Conservation (phyloP, 2,888 invertebrate genomes). For the Xiphydria camelus region DNA sequence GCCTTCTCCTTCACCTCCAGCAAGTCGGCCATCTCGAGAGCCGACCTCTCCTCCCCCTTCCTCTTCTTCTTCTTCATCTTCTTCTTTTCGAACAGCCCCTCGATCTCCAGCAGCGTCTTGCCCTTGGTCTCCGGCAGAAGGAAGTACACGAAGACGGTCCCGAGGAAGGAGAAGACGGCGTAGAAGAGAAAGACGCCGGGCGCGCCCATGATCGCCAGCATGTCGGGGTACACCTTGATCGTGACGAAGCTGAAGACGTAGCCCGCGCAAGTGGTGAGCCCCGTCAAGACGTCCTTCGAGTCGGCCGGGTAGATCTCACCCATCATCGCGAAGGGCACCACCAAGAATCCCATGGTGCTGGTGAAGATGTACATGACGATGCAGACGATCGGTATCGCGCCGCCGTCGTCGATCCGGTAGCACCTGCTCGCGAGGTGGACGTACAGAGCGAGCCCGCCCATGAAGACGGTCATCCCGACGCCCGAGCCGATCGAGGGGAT, state of each 20-base stretch:
- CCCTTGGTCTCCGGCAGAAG: constrained; percentile 63
- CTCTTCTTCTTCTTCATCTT: constrained; percentile 10
- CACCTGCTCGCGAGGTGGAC: constrained; percentile 46
- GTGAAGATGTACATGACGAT: constrained; percentile 60
- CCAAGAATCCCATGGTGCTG: constrained; percentile 62
- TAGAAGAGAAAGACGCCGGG: constrained; percentile 62
- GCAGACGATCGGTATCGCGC: constrained; percentile 56
- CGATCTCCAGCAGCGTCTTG: constrained; percentile 60
- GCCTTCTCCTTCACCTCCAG: too few species aligned
- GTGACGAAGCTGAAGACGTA: constrained; percentile 62
- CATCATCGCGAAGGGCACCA: constrained; percentile 63
- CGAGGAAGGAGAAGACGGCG: constrained; percentile 56
- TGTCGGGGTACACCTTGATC: constrained; percentile 60
- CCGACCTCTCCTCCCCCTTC: not conserved
- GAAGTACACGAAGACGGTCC: constrained; percentile 59
- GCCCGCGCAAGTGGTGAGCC: constrained; percentile 58
- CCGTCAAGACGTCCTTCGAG: constrained; percentile 61
- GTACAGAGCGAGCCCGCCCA: constrained; percentile 60
- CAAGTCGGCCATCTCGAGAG: too few species aligned
- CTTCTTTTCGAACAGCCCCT: constrained; percentile 54
- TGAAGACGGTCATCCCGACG: constrained; percentile 61
- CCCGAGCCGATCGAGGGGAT: constrained; percentile 65
- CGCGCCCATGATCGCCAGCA: constrained; percentile 53
- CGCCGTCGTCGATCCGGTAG: constrained; percentile 32
- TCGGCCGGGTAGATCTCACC: constrained; percentile 63